phyloP scores from a whole-genome alignment of 2,113 vertebrate genomes.

The Corythoichthys haematopterus region DNA sequence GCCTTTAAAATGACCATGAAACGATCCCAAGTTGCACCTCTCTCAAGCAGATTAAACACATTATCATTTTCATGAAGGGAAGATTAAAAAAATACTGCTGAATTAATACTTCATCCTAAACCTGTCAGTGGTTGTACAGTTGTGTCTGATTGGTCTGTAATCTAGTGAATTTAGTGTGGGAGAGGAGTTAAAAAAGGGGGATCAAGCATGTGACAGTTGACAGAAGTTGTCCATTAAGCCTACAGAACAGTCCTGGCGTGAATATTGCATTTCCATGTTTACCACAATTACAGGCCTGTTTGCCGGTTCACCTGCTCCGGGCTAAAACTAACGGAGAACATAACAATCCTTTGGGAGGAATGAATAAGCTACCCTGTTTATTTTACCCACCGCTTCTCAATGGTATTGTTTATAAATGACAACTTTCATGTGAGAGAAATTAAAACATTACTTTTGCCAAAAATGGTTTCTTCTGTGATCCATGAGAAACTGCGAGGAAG shows the following conservation, averaged over 20 bases:
- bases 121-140: constrained; percentile 6
- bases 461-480: background rate
- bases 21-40: background rate
- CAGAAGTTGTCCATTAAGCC: constrained; percentile 56
- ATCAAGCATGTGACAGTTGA: constrained; percentile 42
- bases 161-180: constrained; percentile 5
- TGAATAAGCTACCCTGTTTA: background rate
- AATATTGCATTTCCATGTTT: constrained; percentile 58
- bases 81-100: constrained; percentile 1
- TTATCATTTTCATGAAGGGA: constrained; percentile 1
- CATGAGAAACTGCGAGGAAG: background rate
- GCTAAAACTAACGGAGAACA: constrained; percentile 24
- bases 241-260: constrained; percentile 32
- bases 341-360: constrained; percentile 37
- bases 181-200: constrained; percentile 18
- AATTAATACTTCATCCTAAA: constrained; percentile 9
- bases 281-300: constrained; percentile 49
- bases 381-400: background rate
- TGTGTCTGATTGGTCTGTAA: constrained; percentile 1
- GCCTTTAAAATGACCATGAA: background rate
- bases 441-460: background rate
- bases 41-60: constrained; percentile 10
- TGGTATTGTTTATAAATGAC: background rate
- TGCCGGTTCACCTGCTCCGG: constrained; percentile 40
- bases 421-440: background rate